Evolutionary conservation across 2,113 vertebrate genomes (phyloP).

Genomic region (Siniperca knerii): DNA sequence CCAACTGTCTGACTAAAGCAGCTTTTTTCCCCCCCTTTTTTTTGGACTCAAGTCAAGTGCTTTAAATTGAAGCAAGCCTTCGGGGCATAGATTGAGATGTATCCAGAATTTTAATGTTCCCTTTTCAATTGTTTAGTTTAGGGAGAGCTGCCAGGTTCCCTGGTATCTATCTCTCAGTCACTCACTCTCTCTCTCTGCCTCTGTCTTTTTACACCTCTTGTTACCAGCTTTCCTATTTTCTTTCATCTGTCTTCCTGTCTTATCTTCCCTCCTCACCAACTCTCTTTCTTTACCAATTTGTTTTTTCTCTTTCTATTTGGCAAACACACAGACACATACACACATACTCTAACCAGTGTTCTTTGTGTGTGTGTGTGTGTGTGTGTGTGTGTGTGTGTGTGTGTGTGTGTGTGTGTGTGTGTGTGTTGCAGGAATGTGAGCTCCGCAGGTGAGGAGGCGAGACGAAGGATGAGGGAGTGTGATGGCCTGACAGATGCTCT

Average conservation of each 20-base stretch:
- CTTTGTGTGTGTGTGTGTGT: constrained; percentile 50
- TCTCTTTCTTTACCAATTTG: constrained; percentile 34
- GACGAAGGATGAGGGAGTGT: constrained; percentile 97
- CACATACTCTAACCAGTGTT: constrained; percentile 6
- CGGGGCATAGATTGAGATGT: constrained; percentile 67
- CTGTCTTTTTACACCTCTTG: constrained; percentile 5
- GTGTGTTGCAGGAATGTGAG: constrained; percentile 94
- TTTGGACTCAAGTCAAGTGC: constrained; percentile 71
- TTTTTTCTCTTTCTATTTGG: constrained; percentile 30
- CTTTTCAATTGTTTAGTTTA: constrained; percentile 69
- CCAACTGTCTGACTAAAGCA: constrained; percentile 57
- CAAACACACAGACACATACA: constrained; percentile 14
- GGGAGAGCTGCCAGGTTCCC: constrained; percentile 60
- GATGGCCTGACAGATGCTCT: constrained; percentile 98
- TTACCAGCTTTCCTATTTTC: constrained; percentile 25
- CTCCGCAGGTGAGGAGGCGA: constrained; percentile 97
- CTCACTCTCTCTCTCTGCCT: neutral
- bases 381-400: constrained; percentile 48
- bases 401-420: constrained; percentile 47
- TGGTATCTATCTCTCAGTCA: constrained; percentile 38
- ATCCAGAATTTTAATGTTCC: constrained; percentile 73
- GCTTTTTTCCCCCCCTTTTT: neutral
- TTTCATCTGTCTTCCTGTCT: constrained; percentile 48
- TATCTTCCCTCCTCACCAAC: constrained; percentile 36
- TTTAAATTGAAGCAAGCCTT: constrained; percentile 73